Percentiles rank a stretch among this genome's conserved stretches.
Conservation (phyloP, 2,888 invertebrate genomes). For the Fissipunctia ypsillon region DNA sequence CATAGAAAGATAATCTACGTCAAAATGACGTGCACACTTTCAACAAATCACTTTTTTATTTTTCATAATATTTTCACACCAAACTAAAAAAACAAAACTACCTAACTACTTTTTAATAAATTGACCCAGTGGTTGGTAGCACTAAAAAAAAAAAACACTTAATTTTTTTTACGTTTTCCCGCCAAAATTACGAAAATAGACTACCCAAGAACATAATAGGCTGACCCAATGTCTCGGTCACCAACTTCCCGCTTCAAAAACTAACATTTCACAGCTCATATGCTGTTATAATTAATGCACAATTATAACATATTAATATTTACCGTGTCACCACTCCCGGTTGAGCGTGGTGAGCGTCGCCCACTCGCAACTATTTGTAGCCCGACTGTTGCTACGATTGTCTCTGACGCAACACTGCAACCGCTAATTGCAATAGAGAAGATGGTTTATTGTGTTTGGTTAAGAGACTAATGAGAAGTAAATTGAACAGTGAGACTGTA, state of each 20-base stretch:
- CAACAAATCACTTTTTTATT: too few relatives aligned
- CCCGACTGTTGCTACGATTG: conserved; percentile 52
- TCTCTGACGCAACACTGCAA: conserved; percentile 61
- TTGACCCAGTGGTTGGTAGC: too few relatives aligned
- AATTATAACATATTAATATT: conserved; percentile 65
- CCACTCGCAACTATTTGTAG: conserved; percentile 62
- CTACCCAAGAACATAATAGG: neutral
- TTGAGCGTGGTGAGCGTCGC: conserved; percentile 46
- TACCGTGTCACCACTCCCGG: conserved; percentile 53
- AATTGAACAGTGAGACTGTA: conserved; percentile 17
- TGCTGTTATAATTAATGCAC: conserved; percentile 56
- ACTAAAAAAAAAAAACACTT: too few relatives aligned
- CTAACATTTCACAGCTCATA: conserved; percentile 52
- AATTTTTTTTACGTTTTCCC: too few relatives aligned
- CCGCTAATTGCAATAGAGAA: conserved; percentile 54
- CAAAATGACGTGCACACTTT: too few relatives aligned
- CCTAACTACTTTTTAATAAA: too few relatives aligned
- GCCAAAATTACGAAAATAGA: neutral
- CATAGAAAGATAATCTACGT: too few relatives aligned
- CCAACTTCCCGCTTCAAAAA: conserved; percentile 31
- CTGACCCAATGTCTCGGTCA: conserved; percentile 47
- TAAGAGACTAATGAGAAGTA: neutral
- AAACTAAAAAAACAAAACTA: too few relatives aligned
- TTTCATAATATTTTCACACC: too few relatives aligned
- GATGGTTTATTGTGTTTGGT: conserved; percentile 15